These are phyloP conservation scores for Gymnosoma rotundatum DNA, from an alignment of 2,888 invertebrate genomes.

Conservation along the genomic window DNA sequence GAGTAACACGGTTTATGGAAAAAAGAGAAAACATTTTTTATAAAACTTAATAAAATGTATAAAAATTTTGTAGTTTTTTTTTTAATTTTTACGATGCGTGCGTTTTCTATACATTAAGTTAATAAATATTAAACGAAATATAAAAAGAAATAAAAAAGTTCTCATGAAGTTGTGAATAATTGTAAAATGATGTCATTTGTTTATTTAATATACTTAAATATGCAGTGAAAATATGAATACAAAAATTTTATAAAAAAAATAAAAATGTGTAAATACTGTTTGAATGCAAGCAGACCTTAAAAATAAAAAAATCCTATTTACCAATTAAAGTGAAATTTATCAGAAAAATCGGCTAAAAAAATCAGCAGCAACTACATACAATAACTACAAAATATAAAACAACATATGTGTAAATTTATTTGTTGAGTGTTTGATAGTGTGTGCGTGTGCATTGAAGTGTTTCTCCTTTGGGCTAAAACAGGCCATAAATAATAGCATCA, in stretches of 20 bases:
- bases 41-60: neutral
- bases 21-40: neutral
- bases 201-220: slow-evolving; percentile 25
- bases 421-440: slow-evolving; percentile 11
- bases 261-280: slow-evolving; percentile 11
- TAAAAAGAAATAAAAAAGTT: slow-evolving; percentile 29
- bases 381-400: neutral
- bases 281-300: neutral
- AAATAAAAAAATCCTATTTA: neutral
- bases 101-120: slow-evolving; percentile 21
- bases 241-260: slow-evolving; percentile 11
- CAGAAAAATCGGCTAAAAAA: neutral
- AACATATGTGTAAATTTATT: slow-evolving; percentile 40
- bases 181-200: slow-evolving; percentile 71
- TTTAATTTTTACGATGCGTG: neutral
- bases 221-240: slow-evolving; percentile 30
- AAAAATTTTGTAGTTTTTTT: slow-evolving; percentile 5
- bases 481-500: slow-evolving; percentile 31
- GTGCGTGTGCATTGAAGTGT: slow-evolving; percentile 43
- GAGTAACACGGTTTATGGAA: slow-evolving; percentile 43
- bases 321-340: neutral
- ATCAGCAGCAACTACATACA: neutral
- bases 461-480: slow-evolving; percentile 40
- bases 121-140: slow-evolving; percentile 29
- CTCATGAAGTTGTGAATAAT: slow-evolving; percentile 53